phyloP scores from a whole-genome alignment of 1,140 invertebrate genomes.

The Lasaia peninsularis region DNA sequence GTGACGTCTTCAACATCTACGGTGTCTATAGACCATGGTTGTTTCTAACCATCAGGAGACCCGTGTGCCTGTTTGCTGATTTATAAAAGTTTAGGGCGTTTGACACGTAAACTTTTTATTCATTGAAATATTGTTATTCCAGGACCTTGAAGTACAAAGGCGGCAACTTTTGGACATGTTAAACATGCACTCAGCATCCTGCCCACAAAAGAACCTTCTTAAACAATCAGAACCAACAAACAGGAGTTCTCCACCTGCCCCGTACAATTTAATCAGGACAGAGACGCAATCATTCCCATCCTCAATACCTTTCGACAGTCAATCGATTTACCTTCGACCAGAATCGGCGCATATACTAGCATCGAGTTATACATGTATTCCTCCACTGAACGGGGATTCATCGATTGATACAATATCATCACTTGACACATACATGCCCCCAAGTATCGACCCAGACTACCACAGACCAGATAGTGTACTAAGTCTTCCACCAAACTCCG shows the following conservation, averaged over 20 bases:
- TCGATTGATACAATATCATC: constrained; percentile 62
- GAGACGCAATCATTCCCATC: constrained; percentile 67
- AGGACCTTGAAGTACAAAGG: constrained; percentile 85
- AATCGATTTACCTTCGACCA: constrained; percentile 71
- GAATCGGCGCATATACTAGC: constrained; percentile 75
- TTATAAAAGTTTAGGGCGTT: too few species aligned
- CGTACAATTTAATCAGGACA: constrained; percentile 63
- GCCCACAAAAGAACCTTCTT: constrained; percentile 79
- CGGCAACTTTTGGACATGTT: constrained; percentile 86
- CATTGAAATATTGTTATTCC: constrained; percentile 38
- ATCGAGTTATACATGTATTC: constrained; percentile 68
- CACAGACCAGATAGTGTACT: constrained; percentile 66
- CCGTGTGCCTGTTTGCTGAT: too few species aligned
- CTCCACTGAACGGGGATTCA: constrained; percentile 53
- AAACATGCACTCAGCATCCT: constrained; percentile 82
- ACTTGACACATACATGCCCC: constrained; percentile 55
- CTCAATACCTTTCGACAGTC: constrained; percentile 49
- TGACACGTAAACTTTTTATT: neutral
- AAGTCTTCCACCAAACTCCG: constrained; percentile 55
- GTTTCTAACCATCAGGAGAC: too few species aligned
- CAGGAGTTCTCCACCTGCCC: constrained; percentile 47
- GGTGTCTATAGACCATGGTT: too few species aligned
- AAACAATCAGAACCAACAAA: constrained; percentile 39
- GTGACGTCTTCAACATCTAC: too few species aligned
- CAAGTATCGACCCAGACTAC: constrained; percentile 53